Percentiles rank a stretch among this genome's conserved stretches.
These are phyloP conservation scores for Discoglossus pictus DNA, from an alignment of 2,797 vertebrate species.

Conservation along the genomic window DNA sequence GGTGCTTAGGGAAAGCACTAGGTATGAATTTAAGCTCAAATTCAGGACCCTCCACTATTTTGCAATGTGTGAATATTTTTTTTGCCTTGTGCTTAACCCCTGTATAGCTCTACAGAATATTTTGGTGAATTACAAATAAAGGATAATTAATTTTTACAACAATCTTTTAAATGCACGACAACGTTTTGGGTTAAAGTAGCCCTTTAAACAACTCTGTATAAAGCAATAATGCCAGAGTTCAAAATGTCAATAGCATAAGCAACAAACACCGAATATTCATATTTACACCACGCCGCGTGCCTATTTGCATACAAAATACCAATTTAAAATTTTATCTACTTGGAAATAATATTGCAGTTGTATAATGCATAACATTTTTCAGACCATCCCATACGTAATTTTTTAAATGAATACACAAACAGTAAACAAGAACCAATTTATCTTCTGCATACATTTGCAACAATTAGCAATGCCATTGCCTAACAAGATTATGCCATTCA, in stretches of 20 bases:
- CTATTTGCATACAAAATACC: conserved; percentile 4
- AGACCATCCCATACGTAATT: not conserved
- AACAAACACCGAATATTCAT: not conserved
- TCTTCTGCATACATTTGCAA: conserved; percentile 5
- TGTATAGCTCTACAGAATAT: too few relatives aligned
- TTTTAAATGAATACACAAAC: not conserved
- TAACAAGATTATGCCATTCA: conserved; percentile 62
- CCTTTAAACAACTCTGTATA: too few relatives aligned
- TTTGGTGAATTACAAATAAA: too few relatives aligned
- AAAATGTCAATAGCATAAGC: not conserved
- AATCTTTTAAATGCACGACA: too few relatives aligned
- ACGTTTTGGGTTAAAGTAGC: too few relatives aligned
- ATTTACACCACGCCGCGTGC: not conserved
- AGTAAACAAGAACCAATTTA: not conserved
- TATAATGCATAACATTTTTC: conserved; percentile 1
- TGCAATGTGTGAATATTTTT: too few relatives aligned
- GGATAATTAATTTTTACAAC: too few relatives aligned
- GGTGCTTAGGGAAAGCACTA: too few relatives aligned
- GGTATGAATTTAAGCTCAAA: too few relatives aligned
- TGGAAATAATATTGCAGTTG: not conserved
- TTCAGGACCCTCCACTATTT: too few relatives aligned
- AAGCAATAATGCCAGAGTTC: not conserved
- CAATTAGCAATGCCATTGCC: conserved; percentile 55
- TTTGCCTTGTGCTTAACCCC: too few relatives aligned
- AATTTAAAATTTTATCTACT: not conserved